Evolutionary conservation across 2,113 vertebrate species (phyloP).

Genomic region (Tragelaphus scriptus): DNA sequence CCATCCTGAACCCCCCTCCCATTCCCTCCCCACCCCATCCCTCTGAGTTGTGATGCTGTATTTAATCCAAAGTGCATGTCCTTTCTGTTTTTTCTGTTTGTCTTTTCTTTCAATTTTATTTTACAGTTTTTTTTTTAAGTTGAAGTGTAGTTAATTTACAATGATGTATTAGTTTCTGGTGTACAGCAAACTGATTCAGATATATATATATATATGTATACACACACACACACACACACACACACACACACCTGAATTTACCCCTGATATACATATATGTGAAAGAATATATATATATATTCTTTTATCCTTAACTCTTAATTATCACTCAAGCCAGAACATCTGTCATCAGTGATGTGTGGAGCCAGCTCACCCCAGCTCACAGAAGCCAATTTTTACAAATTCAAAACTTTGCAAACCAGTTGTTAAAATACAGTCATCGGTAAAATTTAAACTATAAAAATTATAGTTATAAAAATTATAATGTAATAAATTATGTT

Average conservation of each 20-base stretch:
- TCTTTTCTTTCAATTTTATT: background rate
- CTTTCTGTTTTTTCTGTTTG: background rate
- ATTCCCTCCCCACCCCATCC: background rate
- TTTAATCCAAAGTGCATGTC: background rate
- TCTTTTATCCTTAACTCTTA: background rate
- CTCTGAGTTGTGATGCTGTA: background rate
- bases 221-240: too few relatives aligned
- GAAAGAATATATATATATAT: background rate
- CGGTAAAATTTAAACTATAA: background rate
- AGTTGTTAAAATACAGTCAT: background rate
- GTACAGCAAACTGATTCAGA: background rate
- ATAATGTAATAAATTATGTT: constrained; percentile 11
- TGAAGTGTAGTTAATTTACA: background rate
- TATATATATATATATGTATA: background rate
- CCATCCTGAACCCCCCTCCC: background rate
- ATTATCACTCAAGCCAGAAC: background rate
- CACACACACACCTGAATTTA: background rate
- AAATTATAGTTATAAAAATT: background rate
- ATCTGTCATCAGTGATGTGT: background rate
- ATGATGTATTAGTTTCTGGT: background rate
- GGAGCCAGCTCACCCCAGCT: background rate
- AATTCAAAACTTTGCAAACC: background rate
- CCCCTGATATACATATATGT: background rate
- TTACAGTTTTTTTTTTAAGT: background rate
- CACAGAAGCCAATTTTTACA: background rate